Conservation (phyloP, 1,140 invertebrate species). For the Thereuonema tuberculata region DNA sequence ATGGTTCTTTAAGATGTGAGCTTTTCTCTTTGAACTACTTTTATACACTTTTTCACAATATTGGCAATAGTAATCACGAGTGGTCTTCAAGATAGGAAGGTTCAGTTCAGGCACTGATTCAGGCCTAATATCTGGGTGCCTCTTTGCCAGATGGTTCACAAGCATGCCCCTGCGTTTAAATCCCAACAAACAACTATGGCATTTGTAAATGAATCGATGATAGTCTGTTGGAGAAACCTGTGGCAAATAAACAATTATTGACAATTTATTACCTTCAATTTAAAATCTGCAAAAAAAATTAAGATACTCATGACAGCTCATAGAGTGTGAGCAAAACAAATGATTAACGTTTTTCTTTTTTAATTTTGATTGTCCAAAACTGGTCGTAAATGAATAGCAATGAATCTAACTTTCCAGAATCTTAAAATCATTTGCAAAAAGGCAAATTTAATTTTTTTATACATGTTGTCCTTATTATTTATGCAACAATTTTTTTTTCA, state of each 20-base stretch:
- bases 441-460: too few relatives aligned
- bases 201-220: conserved; percentile 65
- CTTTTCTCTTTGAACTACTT: conserved; percentile 68
- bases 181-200: conserved; percentile 58
- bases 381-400: too few relatives aligned
- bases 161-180: conserved; percentile 72
- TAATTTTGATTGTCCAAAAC: too few relatives aligned
- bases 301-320: too few relatives aligned
- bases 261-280: too few relatives aligned
- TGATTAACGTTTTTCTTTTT: too few relatives aligned
- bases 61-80: conserved; percentile 66
- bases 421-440: too few relatives aligned
- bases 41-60: conserved; percentile 79
- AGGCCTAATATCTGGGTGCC: conserved; percentile 59
- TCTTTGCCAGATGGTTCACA: conserved; percentile 71
- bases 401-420: too few relatives aligned
- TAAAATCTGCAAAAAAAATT: too few relatives aligned
- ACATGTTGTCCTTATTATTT: too few relatives aligned
- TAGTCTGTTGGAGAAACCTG: conserved; percentile 53
- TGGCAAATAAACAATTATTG: not conserved
- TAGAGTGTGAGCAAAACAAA: too few relatives aligned
- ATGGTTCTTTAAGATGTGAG: conserved; percentile 72
- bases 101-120: conserved; percentile 67
- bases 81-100: conserved; percentile 62
- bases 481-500: too few relatives aligned